Base-by-base conservation (phyloP, 2,888 invertebrate species). In the Mythimna lalbum region DNA sequence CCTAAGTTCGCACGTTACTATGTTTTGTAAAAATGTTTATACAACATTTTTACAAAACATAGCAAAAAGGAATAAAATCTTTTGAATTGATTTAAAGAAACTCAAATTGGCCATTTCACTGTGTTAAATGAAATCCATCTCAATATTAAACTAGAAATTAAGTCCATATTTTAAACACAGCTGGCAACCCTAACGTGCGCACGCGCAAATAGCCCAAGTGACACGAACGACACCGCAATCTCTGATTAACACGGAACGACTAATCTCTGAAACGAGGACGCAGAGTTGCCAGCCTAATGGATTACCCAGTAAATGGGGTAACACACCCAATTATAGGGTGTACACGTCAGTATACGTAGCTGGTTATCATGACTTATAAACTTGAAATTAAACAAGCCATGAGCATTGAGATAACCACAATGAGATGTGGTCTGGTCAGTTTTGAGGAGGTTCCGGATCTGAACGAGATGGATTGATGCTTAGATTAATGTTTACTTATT, bases 221-320 rank as follows among this genome's bases (percentile, higher is more conserved):
- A 90, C 90, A 88, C 86, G 81, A 79, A 71, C 80, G 87, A 85
- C 89, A 81, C 86, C 83, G 86, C 87, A 86, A 86, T 88, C 86
- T 87, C 86, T 86, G 86, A 91, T 89, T 91, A 91, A 88, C 88
- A 88, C 86, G 86, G 89, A 87, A 86, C 86, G 81, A 86, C 88
- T 89, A 90, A 90, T 90, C 89, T 89, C 62, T 79, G 80, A 85
- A 89, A 87, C 85, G 86, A 86, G 86, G 87, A 83, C 88, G 77
- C 80, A 62, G 88, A 87, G 88, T 87, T 87, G 88, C 89, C 87
- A 89, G 83, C 80, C 81, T 92, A 91, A 92, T 91, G 89, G 90
- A 92, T 92, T 89, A 92, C 90, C 89, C 88, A 80, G 84, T 82
- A 82, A 90, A 88, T 90, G 85, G 90, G 90, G 89, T 89, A 90